Evolutionary conservation across 2,888 invertebrate genomes (phyloP), one percentile per base, ranked within the genome.

Genomic region (Drosophila subsilvestris): DNA sequence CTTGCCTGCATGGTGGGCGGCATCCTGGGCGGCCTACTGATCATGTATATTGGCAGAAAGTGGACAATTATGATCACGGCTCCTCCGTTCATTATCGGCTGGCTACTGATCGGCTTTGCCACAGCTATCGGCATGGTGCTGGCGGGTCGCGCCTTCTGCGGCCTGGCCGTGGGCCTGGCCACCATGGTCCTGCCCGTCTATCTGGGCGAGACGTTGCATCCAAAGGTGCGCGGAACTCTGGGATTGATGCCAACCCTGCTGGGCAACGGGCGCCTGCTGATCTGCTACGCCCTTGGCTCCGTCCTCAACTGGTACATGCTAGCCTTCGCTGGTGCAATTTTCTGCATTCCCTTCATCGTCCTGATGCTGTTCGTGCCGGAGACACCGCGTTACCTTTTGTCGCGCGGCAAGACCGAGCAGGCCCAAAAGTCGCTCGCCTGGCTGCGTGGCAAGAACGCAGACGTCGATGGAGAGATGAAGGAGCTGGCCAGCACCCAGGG

Each of bases 201-300:
- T 89, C 95, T 95, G 12, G 95, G 94, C 51, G 98, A 98, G 93
- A 96, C 96, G 45, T 94, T 97, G 0, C 95, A 97, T 81, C 95
- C 95, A 68, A 94, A 94, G 20, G 94, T 96, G 76, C 93, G 98
- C 62, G 98, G 98, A 0, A 94, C 94, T 0, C 91, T 98, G 0
- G 97, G 97, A 1, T 95, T 96, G 32, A 96, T 95, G 83, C 96
- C 97, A 90, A 97, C 98, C 89, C 92, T 98, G 42, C 95, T 96
- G 93, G 93, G 97, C 49, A 95, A 96, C 0, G 89, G 95, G 3
- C 98, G 97, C 66, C 96, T 97, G 59, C 93, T 97, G 0, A 93
- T 95, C 67, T 93, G 95, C 0, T 97, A 97, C 88, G 89, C 93
- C 0, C 90, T 96, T 1, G 97, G 88, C 10, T 48, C 62, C 6